Evolutionary conservation across 2,888 invertebrate species (phyloP).

Genomic region (Cosmopolites sordidus): DNA sequence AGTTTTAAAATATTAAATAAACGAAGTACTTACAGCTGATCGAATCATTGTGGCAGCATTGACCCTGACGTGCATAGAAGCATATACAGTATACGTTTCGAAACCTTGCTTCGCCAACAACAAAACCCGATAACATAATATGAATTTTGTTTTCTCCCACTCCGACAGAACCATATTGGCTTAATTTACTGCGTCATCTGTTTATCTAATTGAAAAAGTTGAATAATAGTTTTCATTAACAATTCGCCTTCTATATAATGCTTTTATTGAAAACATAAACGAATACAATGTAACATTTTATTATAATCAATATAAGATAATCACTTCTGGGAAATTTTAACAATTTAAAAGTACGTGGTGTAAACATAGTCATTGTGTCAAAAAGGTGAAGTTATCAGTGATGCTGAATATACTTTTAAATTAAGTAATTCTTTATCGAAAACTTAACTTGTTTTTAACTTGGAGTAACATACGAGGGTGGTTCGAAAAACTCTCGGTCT

Average conservation of each 20-base stretch:
- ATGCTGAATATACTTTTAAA: not conserved
- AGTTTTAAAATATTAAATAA: conserved; percentile 1
- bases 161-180: not conserved
- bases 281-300: too few relatives aligned
- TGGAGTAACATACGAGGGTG: too few relatives aligned
- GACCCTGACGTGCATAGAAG: conserved; percentile 7
- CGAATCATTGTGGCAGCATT: conserved; percentile 10
- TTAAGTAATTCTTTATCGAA: not conserved
- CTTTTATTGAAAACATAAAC: too few relatives aligned
- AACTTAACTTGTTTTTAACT: not conserved
- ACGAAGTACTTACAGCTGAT: conserved; percentile 13
- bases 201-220: not conserved
- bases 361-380: not conserved
- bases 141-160: not conserved
- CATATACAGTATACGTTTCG: not conserved
- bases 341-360: not conserved
- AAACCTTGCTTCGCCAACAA: not conserved
- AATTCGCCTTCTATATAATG: too few relatives aligned
- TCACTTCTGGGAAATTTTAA: too few relatives aligned
- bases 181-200: not conserved
- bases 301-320: too few relatives aligned
- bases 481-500: too few relatives aligned
- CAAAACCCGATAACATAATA: conserved; percentile 1
- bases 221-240: too few relatives aligned
- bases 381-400: not conserved